phyloP scores from a whole-genome alignment of 1,140 invertebrate species.

The Eriosoma lanigerum region DNA sequence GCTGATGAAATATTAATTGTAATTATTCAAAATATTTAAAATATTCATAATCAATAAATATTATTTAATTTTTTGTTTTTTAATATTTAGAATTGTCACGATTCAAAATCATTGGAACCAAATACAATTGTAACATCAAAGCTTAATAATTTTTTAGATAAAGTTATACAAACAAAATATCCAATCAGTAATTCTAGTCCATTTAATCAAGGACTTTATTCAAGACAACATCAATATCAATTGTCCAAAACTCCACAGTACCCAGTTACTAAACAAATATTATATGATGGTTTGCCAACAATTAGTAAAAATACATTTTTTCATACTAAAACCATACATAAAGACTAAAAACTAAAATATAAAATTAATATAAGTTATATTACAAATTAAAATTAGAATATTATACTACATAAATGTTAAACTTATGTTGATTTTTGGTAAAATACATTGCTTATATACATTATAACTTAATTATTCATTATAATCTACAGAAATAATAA shows the following conservation, averaged over 20 bases:
- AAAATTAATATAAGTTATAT: neutral
- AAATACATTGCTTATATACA: neutral
- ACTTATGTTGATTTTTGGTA: neutral
- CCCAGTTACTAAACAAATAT: slow-evolving; percentile 39
- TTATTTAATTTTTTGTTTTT: too few relatives aligned
- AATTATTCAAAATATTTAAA: slow-evolving; percentile 63
- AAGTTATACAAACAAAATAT: slow-evolving; percentile 78
- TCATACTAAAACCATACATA: slow-evolving; percentile 40
- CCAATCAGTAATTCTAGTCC: slow-evolving; percentile 58
- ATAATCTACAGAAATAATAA: too few relatives aligned
- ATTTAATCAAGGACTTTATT: slow-evolving; percentile 41
- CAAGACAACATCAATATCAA: slow-evolving; percentile 44
- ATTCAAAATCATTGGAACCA: slow-evolving; percentile 81
- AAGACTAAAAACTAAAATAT: slow-evolving; percentile 29
- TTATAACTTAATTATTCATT: too few relatives aligned
- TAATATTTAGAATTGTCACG: slow-evolving; percentile 69
- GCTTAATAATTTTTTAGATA: slow-evolving; percentile 90
- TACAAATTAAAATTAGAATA: slow-evolving; percentile 9
- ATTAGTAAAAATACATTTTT: slow-evolving; percentile 49
- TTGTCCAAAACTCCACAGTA: slow-evolving; percentile 21
- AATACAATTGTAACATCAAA: slow-evolving; percentile 90
- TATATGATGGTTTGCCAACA: slow-evolving; percentile 44
- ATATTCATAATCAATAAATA: too few relatives aligned
- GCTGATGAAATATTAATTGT: slow-evolving; percentile 91
- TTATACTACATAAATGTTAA: neutral